These are phyloP conservation scores for Diglossa brunneiventris DNA, from an alignment of 2,113 vertebrate species.

Conservation along the genomic window DNA sequence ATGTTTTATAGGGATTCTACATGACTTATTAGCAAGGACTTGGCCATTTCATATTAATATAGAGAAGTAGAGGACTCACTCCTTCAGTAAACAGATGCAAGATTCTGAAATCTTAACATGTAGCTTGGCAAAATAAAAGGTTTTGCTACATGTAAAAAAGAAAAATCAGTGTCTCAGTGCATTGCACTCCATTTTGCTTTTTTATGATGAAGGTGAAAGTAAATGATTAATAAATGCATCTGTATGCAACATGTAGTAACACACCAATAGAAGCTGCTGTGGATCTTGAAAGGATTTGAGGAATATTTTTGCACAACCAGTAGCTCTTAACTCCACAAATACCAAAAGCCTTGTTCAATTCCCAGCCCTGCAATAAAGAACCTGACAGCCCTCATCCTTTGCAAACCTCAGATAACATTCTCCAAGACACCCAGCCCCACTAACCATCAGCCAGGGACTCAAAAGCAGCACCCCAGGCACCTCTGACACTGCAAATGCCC, in stretches of 20 bases:
- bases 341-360: background rate
- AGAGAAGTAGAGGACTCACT: background rate
- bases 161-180: background rate
- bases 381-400: background rate
- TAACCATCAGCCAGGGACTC: background rate
- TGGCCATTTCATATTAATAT: background rate
- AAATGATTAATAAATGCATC: background rate
- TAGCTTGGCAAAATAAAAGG: background rate
- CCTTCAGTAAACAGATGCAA: background rate
- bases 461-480: background rate
- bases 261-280: background rate
- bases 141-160: background rate
- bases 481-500: background rate
- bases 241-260: background rate
- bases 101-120: background rate
- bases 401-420: rapidly evolving
- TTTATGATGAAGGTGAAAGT: background rate
- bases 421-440: background rate
- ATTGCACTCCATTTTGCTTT: background rate
- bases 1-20: background rate
- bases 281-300: background rate
- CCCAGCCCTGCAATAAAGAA: background rate
- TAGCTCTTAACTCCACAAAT: background rate
- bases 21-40: background rate
- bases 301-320: background rate